Percentiles rank a stretch among this genome's conserved stretches.
phyloP scores from a whole-genome alignment of 2,797 vertebrate genomes.

The Nyctibius grandis region DNA sequence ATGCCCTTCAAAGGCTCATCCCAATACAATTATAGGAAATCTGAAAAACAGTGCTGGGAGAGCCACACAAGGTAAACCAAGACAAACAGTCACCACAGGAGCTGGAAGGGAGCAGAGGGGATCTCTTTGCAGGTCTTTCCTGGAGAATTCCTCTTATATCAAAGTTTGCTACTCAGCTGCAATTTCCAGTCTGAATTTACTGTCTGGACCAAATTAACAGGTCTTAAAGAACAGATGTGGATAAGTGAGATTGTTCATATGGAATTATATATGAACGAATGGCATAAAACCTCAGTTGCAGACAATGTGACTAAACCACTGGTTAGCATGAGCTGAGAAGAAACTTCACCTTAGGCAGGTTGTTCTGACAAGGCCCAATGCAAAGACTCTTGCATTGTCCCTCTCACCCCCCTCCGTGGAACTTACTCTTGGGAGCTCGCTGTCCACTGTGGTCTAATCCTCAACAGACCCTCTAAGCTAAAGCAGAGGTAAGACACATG shows the following conservation, averaged over 20 bases:
- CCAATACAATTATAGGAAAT: not conserved
- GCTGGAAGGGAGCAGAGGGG: not conserved
- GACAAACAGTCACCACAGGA: not conserved
- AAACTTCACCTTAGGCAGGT: not conserved
- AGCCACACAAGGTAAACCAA: constrained; percentile 12
- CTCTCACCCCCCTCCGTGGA: not conserved
- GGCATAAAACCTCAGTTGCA: not conserved
- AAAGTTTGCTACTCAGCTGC: not conserved
- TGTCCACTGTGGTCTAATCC: not conserved
- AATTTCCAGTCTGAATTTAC: not conserved
- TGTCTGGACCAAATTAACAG: not conserved
- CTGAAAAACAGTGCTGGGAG: not conserved
- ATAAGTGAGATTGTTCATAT: not conserved
- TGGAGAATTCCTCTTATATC: not conserved
- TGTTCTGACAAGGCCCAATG: not conserved
- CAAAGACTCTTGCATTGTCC: not conserved
- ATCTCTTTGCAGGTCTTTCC: not conserved
- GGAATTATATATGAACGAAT: not conserved
- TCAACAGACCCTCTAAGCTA: not conserved
- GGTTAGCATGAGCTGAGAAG: not conserved
- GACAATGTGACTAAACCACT: not conserved
- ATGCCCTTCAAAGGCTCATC: constrained; percentile 9
- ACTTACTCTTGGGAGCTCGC: not conserved
- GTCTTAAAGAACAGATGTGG: not conserved
- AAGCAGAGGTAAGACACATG: not conserved